phyloP scores from a whole-genome alignment of 2,888 invertebrate genomes.

The Ophonus ardosiacus region DNA sequence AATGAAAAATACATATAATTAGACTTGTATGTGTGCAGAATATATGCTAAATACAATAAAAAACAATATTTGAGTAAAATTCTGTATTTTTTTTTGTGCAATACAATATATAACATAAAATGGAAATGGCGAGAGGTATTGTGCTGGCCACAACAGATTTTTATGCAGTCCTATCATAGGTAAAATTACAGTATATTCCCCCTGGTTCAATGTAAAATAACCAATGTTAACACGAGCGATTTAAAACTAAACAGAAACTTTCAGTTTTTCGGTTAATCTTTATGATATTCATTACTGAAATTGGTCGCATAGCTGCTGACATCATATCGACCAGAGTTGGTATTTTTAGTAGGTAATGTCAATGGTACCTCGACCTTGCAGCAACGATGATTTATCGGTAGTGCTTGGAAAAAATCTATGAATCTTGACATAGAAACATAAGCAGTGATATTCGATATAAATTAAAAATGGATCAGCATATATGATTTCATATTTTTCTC shows the following conservation, averaged over 20 bases:
- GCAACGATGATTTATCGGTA: not conserved
- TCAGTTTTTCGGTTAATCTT: not conserved
- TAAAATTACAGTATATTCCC: not conserved
- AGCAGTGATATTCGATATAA: not conserved
- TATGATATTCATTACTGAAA: not conserved
- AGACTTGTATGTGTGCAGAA: too few relatives aligned
- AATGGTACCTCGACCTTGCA: constrained; percentile 9
- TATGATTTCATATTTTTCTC: too few relatives aligned
- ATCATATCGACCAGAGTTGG: not conserved
- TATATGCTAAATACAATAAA: too few relatives aligned
- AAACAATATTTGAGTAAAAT: too few relatives aligned
- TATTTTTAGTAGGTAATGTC: constrained; percentile 17
- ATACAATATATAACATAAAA: too few relatives aligned
- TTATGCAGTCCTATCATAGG: not conserved
- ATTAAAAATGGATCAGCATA: too few relatives aligned
- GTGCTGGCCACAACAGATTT: too few relatives aligned
- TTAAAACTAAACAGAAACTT: not conserved
- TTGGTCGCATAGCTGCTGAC: constrained; percentile 6
- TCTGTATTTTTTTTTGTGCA: too few relatives aligned
- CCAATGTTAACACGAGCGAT: too few relatives aligned
- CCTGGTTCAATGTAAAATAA: too few relatives aligned
- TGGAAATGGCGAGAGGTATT: too few relatives aligned
- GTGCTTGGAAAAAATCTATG: not conserved
- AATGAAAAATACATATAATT: too few relatives aligned
- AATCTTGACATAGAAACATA: not conserved